Conservation (phyloP, 2,797 vertebrate species). For the Crax fasciolata region DNA sequence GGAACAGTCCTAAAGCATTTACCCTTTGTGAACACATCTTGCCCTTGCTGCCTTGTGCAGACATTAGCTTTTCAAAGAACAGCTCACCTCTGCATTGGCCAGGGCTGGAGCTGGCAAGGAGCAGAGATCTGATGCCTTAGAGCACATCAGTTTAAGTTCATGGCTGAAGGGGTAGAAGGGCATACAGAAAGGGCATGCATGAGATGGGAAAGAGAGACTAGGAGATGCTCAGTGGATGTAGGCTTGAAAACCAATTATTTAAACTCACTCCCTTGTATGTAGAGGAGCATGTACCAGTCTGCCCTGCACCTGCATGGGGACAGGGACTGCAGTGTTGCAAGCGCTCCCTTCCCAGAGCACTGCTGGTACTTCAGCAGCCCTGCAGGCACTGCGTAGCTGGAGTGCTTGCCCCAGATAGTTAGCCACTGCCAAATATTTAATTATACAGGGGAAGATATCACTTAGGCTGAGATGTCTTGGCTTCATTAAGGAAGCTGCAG, state of each 20-base stretch:
- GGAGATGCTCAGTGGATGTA: not conserved
- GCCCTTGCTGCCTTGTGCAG: not conserved
- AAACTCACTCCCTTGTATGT: not conserved
- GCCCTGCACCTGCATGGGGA: too few relatives aligned
- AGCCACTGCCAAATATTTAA: slow-evolving; percentile 54
- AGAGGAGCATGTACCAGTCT: not conserved
- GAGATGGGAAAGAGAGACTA: not conserved
- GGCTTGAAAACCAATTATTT: not conserved
- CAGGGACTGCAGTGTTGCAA: not conserved
- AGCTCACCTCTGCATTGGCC: not conserved
- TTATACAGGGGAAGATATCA: slow-evolving; percentile 13
- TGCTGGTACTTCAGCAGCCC: not conserved
- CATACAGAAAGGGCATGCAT: not conserved
- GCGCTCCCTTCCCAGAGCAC: not conserved
- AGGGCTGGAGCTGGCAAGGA: not conserved
- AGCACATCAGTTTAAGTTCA: not conserved
- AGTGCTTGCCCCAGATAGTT: not conserved
- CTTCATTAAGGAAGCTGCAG: slow-evolving; percentile 58
- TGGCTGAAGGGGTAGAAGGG: not conserved
- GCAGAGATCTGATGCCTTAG: not conserved
- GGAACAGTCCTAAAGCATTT: slow-evolving; percentile 19
- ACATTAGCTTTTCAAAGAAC: slow-evolving; percentile 13
- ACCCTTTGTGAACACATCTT: not conserved
- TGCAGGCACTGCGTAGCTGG: not conserved
- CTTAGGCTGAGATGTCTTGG: slow-evolving; percentile 39